phyloP scores from a whole-genome alignment of 2,797 vertebrate genomes.

The Hipposideros larvatus region DNA sequence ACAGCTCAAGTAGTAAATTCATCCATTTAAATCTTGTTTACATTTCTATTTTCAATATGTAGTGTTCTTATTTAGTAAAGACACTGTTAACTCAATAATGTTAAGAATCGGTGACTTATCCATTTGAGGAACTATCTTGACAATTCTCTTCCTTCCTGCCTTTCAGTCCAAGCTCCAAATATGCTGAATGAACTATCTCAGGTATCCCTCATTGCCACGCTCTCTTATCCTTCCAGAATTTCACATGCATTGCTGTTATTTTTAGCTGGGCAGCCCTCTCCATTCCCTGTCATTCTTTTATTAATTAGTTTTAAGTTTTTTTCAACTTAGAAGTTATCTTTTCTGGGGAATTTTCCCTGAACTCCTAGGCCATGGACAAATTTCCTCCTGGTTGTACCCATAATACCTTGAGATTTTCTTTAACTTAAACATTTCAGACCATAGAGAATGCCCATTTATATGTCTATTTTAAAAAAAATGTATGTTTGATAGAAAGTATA shows the following conservation, averaged over 20 bases:
- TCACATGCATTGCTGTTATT: background rate
- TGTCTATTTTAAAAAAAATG: background rate
- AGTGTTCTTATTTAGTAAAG: background rate
- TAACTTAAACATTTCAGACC: background rate
- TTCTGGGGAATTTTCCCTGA: background rate
- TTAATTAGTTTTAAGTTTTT: background rate
- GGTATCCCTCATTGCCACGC: fast-evolving
- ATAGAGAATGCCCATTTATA: background rate
- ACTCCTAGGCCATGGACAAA: background rate
- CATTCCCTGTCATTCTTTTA: background rate
- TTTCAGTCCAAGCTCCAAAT: background rate
- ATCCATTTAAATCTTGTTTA: background rate
- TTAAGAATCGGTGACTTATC: background rate
- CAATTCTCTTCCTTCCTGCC: background rate
- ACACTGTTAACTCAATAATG: background rate
- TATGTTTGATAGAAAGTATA: background rate
- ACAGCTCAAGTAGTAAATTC: background rate
- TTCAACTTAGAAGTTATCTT: background rate
- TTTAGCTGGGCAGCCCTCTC: background rate
- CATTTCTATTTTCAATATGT: background rate
- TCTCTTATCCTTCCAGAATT: background rate
- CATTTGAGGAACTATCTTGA: background rate
- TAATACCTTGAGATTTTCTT: background rate
- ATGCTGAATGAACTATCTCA: background rate
- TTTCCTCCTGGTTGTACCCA: background rate